These are phyloP conservation scores for Lathamus discolor DNA, from an alignment of 2,113 vertebrate species.

Conservation along the genomic window DNA sequence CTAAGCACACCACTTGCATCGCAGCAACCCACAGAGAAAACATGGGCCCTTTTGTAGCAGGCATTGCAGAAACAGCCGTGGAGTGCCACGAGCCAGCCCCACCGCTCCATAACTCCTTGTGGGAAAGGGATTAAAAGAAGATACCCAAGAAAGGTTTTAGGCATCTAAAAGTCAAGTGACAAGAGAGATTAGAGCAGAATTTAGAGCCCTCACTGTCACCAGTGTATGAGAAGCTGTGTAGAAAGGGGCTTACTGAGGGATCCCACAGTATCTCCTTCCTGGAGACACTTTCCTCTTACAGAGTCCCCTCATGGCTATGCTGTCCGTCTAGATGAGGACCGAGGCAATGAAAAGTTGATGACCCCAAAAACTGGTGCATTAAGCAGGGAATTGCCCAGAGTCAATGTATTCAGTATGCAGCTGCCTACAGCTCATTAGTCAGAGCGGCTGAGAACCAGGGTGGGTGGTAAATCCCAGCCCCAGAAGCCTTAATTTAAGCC, in stretches of 20 bases:
- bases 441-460: background rate
- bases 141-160: background rate
- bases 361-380: background rate
- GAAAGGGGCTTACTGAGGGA: background rate
- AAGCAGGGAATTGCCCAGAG: background rate
- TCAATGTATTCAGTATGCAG: background rate
- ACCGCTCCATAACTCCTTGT: rapidly evolving
- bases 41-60: background rate
- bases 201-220: background rate
- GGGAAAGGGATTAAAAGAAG: background rate
- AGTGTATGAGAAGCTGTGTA: background rate
- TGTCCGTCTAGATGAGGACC: background rate
- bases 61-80: background rate
- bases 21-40: background rate
- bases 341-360: background rate
- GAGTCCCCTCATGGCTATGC: background rate
- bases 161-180: background rate
- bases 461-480: constrained; percentile 34
- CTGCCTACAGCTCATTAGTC: constrained; percentile 25
- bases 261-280: background rate
- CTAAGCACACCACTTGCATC: background rate
- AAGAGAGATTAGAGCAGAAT: background rate
- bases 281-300: background rate
- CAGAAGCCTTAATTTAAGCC: background rate
- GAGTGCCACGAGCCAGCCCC: background rate